Conservation (phyloP, 2,113 vertebrate species). For the Oreochromis spilurus region DNA sequence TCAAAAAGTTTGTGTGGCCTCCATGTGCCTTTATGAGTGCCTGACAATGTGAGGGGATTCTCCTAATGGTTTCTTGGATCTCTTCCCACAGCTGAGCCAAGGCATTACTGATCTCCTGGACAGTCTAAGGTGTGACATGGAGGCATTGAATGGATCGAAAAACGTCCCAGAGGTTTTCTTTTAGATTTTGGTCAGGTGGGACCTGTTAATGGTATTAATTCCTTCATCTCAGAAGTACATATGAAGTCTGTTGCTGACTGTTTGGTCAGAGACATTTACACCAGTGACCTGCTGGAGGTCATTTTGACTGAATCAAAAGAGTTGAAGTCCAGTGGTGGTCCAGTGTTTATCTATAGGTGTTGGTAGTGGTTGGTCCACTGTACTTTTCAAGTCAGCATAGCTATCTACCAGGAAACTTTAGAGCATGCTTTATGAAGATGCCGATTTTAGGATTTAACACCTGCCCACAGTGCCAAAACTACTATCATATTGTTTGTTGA, state of each 20-base stretch:
- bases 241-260: background rate
- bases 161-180: background rate
- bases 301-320: background rate
- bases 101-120: background rate
- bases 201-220: background rate
- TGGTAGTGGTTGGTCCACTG: background rate
- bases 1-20: background rate
- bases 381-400: too few relatives aligned
- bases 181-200: background rate
- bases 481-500: background rate
- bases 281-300: background rate
- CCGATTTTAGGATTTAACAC: background rate
- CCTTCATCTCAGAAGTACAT: background rate
- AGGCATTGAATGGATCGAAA: accelerated
- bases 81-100: background rate
- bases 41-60: background rate
- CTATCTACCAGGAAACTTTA: background rate
- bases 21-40: background rate
- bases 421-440: background rate
- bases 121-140: background rate
- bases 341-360: background rate
- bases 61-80: background rate
- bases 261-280: background rate
- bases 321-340: background rate
- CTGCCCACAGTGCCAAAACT: accelerated